Conservation (phyloP, 2,113 vertebrate species). For the Silurus asotus region DNA sequence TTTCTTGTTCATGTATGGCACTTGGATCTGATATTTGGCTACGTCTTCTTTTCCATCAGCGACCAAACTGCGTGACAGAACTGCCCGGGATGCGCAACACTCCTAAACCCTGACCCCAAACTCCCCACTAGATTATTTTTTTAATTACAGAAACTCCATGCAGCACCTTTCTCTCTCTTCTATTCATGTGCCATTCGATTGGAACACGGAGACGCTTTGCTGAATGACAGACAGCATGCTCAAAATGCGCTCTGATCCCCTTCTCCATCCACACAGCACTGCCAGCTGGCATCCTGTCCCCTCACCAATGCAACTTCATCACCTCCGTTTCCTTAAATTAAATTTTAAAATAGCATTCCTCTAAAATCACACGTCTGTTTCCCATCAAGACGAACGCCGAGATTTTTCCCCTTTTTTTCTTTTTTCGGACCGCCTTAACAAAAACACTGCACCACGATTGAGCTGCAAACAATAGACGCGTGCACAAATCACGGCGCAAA, state of each 20-base stretch:
- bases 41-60: too few species aligned
- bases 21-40: too few species aligned
- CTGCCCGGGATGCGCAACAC: conserved; percentile 35
- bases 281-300: conserved; percentile 24
- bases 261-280: not conserved
- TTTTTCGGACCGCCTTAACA: not conserved
- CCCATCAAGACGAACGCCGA: not conserved
- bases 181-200: not conserved
- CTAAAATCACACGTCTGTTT: conserved; percentile 7
- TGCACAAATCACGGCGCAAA: not conserved
- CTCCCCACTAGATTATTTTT: too few species aligned
- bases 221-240: not conserved
- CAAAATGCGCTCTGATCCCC: conserved; percentile 5
- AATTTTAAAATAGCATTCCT: not conserved
- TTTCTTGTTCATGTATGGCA: too few species aligned
- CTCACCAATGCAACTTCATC: conserved; percentile 28
- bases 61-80: not conserved
- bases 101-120: not conserved
- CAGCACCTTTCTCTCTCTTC: too few species aligned
- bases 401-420: not conserved
- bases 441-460: conserved; percentile 7
- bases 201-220: not conserved
- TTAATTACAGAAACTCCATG: too few species aligned
- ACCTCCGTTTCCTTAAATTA: conserved; percentile 4
- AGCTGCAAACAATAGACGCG: conserved; percentile 25